Evolutionary conservation across 2,797 vertebrate genomes (phyloP).

Genomic region (Chloroceryle amazona): DNA sequence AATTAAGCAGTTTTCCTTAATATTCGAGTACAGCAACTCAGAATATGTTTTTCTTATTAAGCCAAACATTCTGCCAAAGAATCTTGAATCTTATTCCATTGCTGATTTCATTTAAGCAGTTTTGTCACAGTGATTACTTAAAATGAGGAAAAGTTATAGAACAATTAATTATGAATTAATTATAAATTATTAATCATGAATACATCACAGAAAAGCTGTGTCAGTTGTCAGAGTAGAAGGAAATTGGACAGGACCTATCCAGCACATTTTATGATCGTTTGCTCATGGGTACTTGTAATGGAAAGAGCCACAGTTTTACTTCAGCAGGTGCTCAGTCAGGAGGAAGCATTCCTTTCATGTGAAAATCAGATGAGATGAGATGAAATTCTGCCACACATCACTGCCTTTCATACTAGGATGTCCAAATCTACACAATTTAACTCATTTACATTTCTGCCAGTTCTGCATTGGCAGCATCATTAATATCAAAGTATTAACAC

Average conservation of each 20-base stretch:
- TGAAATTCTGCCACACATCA: neutral
- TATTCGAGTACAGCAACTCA: neutral
- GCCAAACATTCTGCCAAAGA: neutral
- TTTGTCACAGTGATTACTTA: constrained; percentile 17
- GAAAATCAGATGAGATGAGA: neutral
- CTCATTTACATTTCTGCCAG: neutral
- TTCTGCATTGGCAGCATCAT: neutral
- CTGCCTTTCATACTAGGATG: neutral
- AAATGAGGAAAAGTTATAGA: neutral
- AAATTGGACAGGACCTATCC: neutral
- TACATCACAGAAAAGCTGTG: neutral
- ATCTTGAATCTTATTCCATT: neutral
- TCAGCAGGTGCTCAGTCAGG: neutral
- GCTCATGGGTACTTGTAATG: neutral
- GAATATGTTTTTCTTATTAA: neutral
- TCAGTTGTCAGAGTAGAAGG: neutral
- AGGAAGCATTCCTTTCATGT: neutral
- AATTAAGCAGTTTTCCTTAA: constrained; percentile 14
- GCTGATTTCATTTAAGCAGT: neutral
- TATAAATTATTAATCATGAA: neutral
- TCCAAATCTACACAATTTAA: neutral
- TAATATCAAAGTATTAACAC: neutral
- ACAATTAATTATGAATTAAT: constrained; percentile 5
- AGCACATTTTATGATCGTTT: neutral
- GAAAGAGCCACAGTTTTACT: neutral